Percentiles rank a stretch among this genome's conserved stretches.
Evolutionary conservation across 1,140 invertebrate species (phyloP).

Genomic region (Macrobrachium nipponense): DNA sequence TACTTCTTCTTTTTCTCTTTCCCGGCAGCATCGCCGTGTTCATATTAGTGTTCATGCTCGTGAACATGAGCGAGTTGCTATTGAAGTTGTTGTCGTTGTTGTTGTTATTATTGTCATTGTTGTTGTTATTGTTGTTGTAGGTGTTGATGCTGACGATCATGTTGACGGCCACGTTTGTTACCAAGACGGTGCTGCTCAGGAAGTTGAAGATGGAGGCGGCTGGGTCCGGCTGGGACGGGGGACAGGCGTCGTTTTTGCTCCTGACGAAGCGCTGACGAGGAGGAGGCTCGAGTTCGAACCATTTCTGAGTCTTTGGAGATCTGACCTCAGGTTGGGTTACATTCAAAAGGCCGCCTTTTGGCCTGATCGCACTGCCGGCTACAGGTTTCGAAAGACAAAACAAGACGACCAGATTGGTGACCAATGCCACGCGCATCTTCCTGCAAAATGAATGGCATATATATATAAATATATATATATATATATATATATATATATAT

Average conservation of each 20-base stretch:
- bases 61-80: conserved; percentile 4
- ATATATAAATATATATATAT: too few species aligned
- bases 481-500: too few species aligned
- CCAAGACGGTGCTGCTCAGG: conserved; percentile 30
- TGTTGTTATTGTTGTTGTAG: conserved; percentile 49
- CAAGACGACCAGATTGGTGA: too few species aligned
- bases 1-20: neutral
- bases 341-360: too few species aligned
- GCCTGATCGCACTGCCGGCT: too few species aligned
- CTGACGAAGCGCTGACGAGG: neutral
- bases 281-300: too few species aligned
- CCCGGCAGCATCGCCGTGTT: conserved; percentile 22
- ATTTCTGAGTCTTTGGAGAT: neutral
- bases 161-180: conserved; percentile 36
- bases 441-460: too few species aligned
- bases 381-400: too few species aligned
- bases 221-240: conserved; percentile 13
- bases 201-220: conserved; percentile 39
- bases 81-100: conserved; percentile 43
- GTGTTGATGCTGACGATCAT: conserved; percentile 47
- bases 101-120: conserved; percentile 49
- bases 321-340: neutral
- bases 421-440: too few species aligned
- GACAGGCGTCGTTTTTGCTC: neutral
- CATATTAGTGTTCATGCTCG: conserved; percentile 47